These are phyloP conservation scores for Macrosteles quadrilineatus DNA, from an alignment of 1,140 invertebrate genomes.

Conservation along the genomic window DNA sequence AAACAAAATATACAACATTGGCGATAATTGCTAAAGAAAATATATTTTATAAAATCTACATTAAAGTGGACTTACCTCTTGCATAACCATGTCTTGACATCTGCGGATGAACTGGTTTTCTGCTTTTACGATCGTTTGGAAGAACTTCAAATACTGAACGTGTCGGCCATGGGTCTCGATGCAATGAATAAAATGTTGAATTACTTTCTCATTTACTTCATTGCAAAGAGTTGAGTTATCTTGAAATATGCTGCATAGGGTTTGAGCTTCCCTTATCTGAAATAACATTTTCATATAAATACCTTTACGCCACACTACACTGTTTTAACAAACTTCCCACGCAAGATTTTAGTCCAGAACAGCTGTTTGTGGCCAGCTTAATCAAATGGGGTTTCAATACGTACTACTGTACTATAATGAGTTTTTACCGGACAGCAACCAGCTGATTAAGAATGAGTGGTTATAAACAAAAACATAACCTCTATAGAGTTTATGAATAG, in stretches of 20 bases:
- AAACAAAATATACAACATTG: conserved; percentile 16
- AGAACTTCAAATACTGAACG: conserved; percentile 94
- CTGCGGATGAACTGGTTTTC: conserved; percentile 94
- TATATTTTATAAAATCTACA: too few relatives aligned
- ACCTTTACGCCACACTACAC: too few relatives aligned
- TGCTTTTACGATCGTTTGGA: conserved; percentile 96
- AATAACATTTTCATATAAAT: too few relatives aligned
- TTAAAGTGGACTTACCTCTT: conserved; percentile 74
- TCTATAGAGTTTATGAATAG: too few relatives aligned
- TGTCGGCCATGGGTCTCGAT: conserved; percentile 95
- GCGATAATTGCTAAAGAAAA: neutral
- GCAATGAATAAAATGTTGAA: conserved; percentile 97
- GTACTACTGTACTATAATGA: too few relatives aligned
- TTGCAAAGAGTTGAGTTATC: conserved; percentile 94
- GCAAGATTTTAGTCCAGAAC: too few relatives aligned
- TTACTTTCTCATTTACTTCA: conserved; percentile 93
- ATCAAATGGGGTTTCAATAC: too few relatives aligned
- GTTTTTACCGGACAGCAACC: too few relatives aligned
- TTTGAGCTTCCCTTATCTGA: conserved; percentile 91
- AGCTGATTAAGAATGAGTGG: too few relatives aligned
- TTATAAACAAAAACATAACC: too few relatives aligned
- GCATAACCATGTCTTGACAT: conserved; percentile 98
- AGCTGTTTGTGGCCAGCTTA: too few relatives aligned
- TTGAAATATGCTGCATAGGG: conserved; percentile 94
- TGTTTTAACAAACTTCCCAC: too few relatives aligned